Conservation (phyloP, 2,888 invertebrate species). For the Lamproptera curius region DNA sequence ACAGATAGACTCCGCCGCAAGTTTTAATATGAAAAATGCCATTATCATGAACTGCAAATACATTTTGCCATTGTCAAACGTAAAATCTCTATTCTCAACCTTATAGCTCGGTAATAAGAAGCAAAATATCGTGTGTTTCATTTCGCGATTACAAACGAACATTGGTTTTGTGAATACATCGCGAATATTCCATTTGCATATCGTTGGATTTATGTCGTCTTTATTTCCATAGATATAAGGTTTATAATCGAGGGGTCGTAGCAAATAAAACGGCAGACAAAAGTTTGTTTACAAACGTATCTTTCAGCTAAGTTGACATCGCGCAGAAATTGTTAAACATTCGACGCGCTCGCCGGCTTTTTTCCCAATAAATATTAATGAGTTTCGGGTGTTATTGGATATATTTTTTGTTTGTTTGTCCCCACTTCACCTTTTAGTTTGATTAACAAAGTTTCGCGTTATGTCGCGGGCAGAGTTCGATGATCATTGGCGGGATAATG, state of each 20-base stretch:
- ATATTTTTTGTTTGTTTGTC: conserved; percentile 37
- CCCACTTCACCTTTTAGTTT: conserved; percentile 40
- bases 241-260: conserved; percentile 24
- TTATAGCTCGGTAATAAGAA: conserved; percentile 20
- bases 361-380: conserved; percentile 60
- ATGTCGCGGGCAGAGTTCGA: conserved; percentile 20
- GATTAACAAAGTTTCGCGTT: conserved; percentile 57
- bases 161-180: conserved; percentile 23
- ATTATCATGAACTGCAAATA: conserved; percentile 57
- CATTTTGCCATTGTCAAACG: conserved; percentile 11
- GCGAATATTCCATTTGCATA: conserved; percentile 22
- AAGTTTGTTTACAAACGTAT: conserved; percentile 22
- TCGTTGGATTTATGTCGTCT: conserved; percentile 30
- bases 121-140: conserved; percentile 7
- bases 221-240: conserved; percentile 21
- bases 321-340: conserved; percentile 51
- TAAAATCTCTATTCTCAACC: conserved; percentile 16
- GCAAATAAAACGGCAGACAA: conserved; percentile 18
- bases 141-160: background rate
- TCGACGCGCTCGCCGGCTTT: conserved; percentile 38
- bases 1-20: conserved; percentile 34
- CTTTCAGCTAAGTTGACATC: conserved; percentile 44
- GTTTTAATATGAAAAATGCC: conserved; percentile 76
- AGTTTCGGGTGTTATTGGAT: conserved; percentile 39
- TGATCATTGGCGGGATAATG: conserved; percentile 5